These are phyloP conservation scores for Caranx melampygus DNA, from an alignment of 2,113 vertebrate species.

Conservation along the genomic window DNA sequence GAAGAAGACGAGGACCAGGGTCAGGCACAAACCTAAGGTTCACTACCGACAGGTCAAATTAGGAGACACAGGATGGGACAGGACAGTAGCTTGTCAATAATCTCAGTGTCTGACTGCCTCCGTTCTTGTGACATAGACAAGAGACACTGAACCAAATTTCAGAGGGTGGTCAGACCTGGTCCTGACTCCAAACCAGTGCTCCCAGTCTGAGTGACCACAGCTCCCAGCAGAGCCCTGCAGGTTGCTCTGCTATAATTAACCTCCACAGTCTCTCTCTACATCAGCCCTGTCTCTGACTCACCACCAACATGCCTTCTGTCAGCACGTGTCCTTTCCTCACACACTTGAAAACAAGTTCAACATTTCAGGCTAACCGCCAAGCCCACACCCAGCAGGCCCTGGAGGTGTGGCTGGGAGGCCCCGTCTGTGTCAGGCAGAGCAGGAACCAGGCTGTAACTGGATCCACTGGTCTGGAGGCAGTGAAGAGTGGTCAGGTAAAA, in stretches of 20 bases:
- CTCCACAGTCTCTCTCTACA: background rate
- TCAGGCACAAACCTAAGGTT: background rate
- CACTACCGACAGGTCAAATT: too few relatives aligned
- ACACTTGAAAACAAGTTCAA: constrained; percentile 17
- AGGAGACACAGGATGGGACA: too few relatives aligned
- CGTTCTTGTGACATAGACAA: background rate
- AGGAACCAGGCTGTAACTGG: constrained; percentile 28
- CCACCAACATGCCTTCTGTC: background rate
- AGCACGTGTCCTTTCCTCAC: constrained; percentile 11
- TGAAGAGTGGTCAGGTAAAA: constrained; percentile 48
- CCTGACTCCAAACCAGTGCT: background rate
- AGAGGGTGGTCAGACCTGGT: too few relatives aligned
- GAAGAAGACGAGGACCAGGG: background rate
- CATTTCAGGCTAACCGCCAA: background rate
- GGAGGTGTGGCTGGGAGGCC: constrained; percentile 37
- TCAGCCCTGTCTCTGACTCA: background rate
- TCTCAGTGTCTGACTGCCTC: too few relatives aligned
- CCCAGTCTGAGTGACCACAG: background rate
- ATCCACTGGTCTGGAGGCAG: constrained; percentile 35
- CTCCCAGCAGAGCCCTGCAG: too few relatives aligned
- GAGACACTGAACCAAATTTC: background rate
- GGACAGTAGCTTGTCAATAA: too few relatives aligned
- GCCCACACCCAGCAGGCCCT: background rate
- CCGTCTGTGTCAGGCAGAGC: background rate
- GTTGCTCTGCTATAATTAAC: too few relatives aligned